Percentiles rank a stretch among this genome's conserved stretches.
These are phyloP conservation scores for Eupithecia pulchellata DNA, from an alignment of 2,888 invertebrate species.

Conservation along the genomic window DNA sequence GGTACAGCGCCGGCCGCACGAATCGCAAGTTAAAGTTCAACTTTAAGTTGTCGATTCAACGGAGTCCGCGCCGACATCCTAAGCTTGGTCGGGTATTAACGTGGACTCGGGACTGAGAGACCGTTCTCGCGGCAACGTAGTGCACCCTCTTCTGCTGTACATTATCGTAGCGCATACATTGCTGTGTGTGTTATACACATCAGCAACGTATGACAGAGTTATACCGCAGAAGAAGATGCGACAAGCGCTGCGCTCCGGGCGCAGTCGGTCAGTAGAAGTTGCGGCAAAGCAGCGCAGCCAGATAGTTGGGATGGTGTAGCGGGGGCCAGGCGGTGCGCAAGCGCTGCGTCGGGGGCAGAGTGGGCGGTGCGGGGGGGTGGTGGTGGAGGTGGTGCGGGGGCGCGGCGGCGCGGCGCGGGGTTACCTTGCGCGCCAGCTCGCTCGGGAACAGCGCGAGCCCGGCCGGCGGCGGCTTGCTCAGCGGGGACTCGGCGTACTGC, in stretches of 20 bases:
- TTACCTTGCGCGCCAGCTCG: constrained; percentile 84
- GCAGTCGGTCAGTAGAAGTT: constrained; percentile 67
- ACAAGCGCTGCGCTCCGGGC: neutral
- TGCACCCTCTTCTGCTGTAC: neutral
- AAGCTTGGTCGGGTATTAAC: constrained; percentile 18
- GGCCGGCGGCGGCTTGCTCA: constrained; percentile 82
- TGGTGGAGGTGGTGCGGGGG: constrained; percentile 45
- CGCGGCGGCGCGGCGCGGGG: constrained; percentile 58
- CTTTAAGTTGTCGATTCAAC: constrained; percentile 46
- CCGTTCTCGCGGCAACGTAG: neutral
- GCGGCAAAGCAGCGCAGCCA: constrained; percentile 79
- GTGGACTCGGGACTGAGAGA: constrained; percentile 12
- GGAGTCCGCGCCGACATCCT: constrained; percentile 33
- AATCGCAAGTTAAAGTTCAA: constrained; percentile 53
- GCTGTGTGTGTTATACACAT: neutral
- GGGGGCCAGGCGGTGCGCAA: constrained; percentile 59
- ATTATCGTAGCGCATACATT: neutral
- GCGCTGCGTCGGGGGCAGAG: constrained; percentile 35
- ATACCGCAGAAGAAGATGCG: neutral
- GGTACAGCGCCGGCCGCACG: constrained; percentile 34
- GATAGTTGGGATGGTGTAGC: constrained; percentile 77
- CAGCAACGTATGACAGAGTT: neutral
- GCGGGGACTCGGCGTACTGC: constrained; percentile 84
- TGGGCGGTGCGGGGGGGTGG: constrained; percentile 43
- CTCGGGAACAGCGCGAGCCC: constrained; percentile 78